These are phyloP conservation scores for Phocoena phocoena DNA, from an alignment of 2,113 vertebrate genomes.

Conservation along the genomic window DNA sequence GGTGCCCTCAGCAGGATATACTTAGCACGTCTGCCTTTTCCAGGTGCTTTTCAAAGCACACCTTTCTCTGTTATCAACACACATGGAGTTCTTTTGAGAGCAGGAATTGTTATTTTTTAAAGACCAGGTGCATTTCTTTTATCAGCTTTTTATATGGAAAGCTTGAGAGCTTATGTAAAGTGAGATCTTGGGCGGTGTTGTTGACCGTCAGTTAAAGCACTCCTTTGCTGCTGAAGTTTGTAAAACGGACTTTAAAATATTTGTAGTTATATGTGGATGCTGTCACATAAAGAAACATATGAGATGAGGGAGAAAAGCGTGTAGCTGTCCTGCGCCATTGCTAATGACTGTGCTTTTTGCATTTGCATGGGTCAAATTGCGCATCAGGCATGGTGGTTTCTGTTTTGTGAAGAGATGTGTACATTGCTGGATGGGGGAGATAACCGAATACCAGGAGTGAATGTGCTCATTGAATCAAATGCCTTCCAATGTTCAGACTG, in stretches of 20 bases:
- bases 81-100: neutral
- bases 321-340: no score
- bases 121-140: neutral
- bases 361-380: fast-evolving
- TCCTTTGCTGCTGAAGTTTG: neutral
- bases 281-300: no score
- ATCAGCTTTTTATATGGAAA: neutral
- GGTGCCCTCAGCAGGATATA: neutral
- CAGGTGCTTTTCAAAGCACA: neutral
- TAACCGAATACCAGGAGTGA: neutral
- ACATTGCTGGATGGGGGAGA: neutral
- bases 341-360: neutral
- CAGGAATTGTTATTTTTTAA: neutral
- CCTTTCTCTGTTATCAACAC: neutral
- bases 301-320: neutral
- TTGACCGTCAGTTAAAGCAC: neutral
- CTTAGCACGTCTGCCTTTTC: neutral
- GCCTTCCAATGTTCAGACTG: neutral
- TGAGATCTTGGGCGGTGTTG: neutral
- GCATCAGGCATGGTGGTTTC: neutral
- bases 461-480: neutral
- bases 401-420: neutral
- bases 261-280: neutral
- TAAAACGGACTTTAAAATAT: neutral
- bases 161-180: neutral